These are phyloP conservation scores for Trichosurus vulpecula DNA, from an alignment of 2,797 vertebrate genomes.

Conservation along the genomic window DNA sequence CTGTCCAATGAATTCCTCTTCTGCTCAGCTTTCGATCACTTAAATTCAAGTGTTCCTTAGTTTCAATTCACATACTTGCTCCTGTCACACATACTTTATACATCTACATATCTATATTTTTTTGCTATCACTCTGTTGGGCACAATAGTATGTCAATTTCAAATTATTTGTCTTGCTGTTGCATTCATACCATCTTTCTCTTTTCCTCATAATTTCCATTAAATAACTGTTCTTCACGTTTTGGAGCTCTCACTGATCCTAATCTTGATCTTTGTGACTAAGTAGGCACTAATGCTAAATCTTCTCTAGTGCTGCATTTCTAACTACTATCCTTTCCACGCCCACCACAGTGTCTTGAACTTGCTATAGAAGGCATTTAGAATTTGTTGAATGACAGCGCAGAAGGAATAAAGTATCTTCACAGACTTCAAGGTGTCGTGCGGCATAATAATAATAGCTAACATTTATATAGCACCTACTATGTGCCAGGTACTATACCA, in stretches of 20 bases:
- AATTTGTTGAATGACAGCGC: not conserved
- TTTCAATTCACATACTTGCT: not conserved
- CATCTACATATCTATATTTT: not conserved
- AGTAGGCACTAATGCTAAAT: not conserved
- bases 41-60: not conserved
- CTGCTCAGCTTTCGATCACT: not conserved
- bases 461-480: constrained; percentile 15
- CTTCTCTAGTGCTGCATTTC: not conserved
- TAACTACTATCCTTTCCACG: not conserved
- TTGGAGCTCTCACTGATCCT: not conserved
- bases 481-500: constrained; percentile 16
- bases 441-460: not conserved
- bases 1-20: not conserved
- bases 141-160: not conserved
- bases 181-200: not conserved
- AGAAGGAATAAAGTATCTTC: not conserved
- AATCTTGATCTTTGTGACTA: not conserved
- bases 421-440: not conserved
- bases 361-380: not conserved
- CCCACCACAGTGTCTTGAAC: not conserved
- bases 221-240: not conserved
- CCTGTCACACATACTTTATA: not conserved
- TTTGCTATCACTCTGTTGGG: not conserved
- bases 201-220: not conserved
- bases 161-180: not conserved